phyloP scores from a whole-genome alignment of 2,888 invertebrate genomes.

The Ormyrus nitidulus region DNA sequence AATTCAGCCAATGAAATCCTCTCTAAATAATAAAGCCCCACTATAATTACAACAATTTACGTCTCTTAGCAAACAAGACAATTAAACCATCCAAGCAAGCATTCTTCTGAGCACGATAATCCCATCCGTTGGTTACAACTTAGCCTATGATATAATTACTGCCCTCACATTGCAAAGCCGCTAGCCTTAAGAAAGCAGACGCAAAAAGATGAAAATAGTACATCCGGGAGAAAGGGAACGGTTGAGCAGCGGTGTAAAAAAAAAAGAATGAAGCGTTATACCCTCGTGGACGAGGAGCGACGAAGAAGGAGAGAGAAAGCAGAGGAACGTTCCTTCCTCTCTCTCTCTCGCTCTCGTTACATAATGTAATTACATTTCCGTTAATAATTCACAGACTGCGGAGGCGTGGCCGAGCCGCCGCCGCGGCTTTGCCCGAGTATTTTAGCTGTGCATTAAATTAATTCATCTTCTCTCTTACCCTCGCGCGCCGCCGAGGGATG shows the following conservation, averaged over 20 bases:
- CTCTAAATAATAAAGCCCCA: too few species aligned
- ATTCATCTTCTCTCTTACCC: conserved; percentile 52
- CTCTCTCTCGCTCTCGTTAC: conserved; percentile 18
- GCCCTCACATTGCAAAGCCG: too few species aligned
- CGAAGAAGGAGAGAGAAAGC: neutral
- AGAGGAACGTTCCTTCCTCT: conserved; percentile 1
- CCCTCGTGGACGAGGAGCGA: neutral
- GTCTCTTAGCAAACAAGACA: too few species aligned
- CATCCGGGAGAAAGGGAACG: too few species aligned
- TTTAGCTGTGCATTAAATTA: conserved; percentile 59
- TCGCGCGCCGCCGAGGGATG: conserved; percentile 7
- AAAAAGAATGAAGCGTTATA: neutral
- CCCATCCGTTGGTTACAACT: too few species aligned
- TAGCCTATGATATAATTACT: too few species aligned
- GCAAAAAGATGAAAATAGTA: too few species aligned
- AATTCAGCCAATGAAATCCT: too few species aligned
- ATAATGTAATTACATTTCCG: conserved; percentile 54
- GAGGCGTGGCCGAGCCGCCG: conserved; percentile 39
- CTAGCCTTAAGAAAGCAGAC: too few species aligned
- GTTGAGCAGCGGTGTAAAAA: neutral
- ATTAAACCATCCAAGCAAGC: too few species aligned
- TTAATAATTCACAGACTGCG: conserved; percentile 51
- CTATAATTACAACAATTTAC: too few species aligned
- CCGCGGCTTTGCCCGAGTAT: conserved; percentile 45
- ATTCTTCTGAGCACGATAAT: too few species aligned